A percentile compares a stretch with the other conserved stretches of the same genome.
Conservation (phyloP, 2,888 invertebrate species). For the Callyntrura guangdongensis region DNA sequence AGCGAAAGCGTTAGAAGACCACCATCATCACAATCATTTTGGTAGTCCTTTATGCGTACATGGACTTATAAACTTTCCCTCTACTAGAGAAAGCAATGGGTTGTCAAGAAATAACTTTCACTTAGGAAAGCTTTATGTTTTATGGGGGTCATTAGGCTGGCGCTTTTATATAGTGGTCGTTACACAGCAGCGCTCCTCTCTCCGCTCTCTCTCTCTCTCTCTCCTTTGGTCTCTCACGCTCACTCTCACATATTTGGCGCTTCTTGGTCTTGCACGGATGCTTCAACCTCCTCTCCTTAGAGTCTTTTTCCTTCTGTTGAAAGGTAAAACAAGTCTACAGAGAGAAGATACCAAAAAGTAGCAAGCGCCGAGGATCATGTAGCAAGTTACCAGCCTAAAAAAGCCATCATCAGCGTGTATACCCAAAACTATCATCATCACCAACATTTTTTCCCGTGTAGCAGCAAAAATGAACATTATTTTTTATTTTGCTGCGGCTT, state of each 20-base stretch:
- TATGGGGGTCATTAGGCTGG: conserved; percentile 82
- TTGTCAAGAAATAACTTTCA: conserved; percentile 76
- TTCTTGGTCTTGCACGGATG: conserved; percentile 26
- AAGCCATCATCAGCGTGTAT: conserved; percentile 51
- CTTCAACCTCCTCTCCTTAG: neutral
- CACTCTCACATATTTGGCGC: neutral
- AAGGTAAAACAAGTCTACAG: conserved; percentile 53
- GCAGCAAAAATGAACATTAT: conserved; percentile 23
- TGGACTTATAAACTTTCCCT: neutral
- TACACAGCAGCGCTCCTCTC: conserved; percentile 13
- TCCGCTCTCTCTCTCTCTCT: neutral
- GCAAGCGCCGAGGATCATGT: too few species aligned
- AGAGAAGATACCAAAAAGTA: neutral
- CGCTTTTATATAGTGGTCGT: conserved; percentile 44
- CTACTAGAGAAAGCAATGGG: conserved; percentile 9
- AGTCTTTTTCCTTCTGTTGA: conserved; percentile 72
- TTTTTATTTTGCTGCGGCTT: neutral
- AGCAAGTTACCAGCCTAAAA: conserved; percentile 22
- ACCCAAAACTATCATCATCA: neutral
- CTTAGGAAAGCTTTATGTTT: conserved; percentile 79
- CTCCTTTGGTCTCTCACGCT: neutral
- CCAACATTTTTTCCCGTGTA: neutral
- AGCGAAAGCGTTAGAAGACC: neutral
- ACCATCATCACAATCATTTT: conserved; percentile 2
- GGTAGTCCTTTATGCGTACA: conserved; percentile 3